These are phyloP conservation scores for Frankliniella intonsa DNA, from an alignment of 2,888 invertebrate genomes.

Conservation along the genomic window DNA sequence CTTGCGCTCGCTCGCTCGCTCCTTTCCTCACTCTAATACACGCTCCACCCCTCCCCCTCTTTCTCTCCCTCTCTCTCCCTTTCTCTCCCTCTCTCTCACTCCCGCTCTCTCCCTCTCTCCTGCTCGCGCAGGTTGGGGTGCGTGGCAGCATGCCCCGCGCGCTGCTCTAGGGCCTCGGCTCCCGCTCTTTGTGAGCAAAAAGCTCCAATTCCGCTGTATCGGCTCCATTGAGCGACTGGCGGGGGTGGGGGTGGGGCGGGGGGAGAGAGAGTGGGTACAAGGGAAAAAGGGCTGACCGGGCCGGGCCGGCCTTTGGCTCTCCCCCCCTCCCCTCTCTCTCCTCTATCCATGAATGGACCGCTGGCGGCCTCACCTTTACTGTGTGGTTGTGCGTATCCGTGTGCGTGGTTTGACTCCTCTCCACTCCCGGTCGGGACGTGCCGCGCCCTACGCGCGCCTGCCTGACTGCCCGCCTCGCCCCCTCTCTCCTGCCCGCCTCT, in stretches of 20 bases:
- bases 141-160: neutral
- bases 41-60: neutral
- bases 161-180: too few species aligned
- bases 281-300: neutral
- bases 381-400: neutral
- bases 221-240: slow-evolving; percentile 12
- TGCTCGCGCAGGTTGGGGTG: neutral
- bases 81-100: neutral
- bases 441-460: too few species aligned
- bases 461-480: too few species aligned
- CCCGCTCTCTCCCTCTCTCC: neutral
- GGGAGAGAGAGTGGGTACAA: too few species aligned
- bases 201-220: slow-evolving; percentile 24
- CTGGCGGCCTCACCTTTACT: neutral
- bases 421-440: neutral
- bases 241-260: neutral
- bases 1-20: neutral
- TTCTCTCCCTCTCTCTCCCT: neutral
- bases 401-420: neutral
- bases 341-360: slow-evolving; percentile 18
- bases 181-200: slow-evolving; percentile 14
- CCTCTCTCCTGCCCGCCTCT: neutral
- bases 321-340: neutral
- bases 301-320: neutral
- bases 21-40: neutral